A percentile compares a stretch with the other conserved stretches of the same genome.
Evolutionary conservation across 2,888 invertebrate genomes (phyloP).

Genomic region (Dasysyrphus tricinctus): DNA sequence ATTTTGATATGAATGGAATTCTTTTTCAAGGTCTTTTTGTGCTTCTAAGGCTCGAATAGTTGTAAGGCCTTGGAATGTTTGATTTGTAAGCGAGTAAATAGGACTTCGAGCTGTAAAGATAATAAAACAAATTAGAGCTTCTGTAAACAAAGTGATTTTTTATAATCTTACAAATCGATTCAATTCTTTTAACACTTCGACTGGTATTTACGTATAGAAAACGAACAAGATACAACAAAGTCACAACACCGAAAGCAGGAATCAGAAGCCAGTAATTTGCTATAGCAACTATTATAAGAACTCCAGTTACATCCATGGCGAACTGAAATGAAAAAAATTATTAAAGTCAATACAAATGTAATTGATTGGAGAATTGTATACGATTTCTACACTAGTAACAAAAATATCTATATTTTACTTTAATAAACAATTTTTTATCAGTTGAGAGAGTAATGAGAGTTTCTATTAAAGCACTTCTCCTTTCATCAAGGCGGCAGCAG

Average conservation of each 20-base stretch:
- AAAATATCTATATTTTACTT: too few species aligned
- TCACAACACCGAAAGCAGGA: slow-evolving; percentile 86
- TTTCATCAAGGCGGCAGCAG: too few species aligned
- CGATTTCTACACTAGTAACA: too few species aligned
- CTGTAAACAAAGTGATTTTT: not conserved
- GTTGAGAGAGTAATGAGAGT: too few species aligned
- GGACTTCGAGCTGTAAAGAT: slow-evolving; percentile 88
- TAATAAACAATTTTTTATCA: too few species aligned
- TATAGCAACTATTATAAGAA: slow-evolving; percentile 87
- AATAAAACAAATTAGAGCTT: not conserved
- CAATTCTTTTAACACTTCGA: slow-evolving; percentile 84
- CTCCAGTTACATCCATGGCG: slow-evolving; percentile 82
- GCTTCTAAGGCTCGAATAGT: slow-evolving; percentile 90
- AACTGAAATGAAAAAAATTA: slow-evolving; percentile 86
- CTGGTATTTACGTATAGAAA: slow-evolving; percentile 85
- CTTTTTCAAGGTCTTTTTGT: slow-evolving; percentile 86
- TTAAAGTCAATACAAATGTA: not conserved
- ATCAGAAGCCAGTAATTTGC: slow-evolving; percentile 87
- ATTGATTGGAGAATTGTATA: too few species aligned
- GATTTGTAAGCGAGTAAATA: slow-evolving; percentile 90
- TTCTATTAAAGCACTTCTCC: too few species aligned
- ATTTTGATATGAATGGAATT: slow-evolving; percentile 87
- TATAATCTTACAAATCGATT: slow-evolving; percentile 81
- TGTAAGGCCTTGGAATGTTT: slow-evolving; percentile 89
- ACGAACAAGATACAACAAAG: slow-evolving; percentile 86